Evolutionary conservation across 2,888 invertebrate species (phyloP).

Genomic region (Campaea margaritaria): DNA sequence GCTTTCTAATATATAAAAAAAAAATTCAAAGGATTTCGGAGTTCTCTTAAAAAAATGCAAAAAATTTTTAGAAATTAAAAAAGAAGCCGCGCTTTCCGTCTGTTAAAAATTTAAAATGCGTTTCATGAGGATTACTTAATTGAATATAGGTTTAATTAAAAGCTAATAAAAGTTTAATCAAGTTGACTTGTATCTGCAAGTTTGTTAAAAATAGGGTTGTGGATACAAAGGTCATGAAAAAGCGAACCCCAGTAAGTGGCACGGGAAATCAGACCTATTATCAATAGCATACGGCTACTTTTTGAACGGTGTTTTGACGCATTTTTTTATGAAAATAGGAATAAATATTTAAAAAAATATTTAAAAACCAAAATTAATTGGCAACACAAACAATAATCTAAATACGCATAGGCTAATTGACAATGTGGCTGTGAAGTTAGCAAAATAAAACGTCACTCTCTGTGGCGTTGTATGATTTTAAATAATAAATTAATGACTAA

Average conservation of each 20-base stretch:
- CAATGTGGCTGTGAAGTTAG: conserved; percentile 86
- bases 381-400: conserved; percentile 84
- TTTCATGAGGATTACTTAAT: not conserved
- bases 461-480: conserved; percentile 74
- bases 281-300: conserved; percentile 83
- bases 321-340: conserved; percentile 75
- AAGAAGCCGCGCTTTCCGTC: conserved; percentile 1
- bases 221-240: conserved; percentile 58
- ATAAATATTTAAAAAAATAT: conserved; percentile 55
- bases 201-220: conserved; percentile 62
- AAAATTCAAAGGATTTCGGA: not conserved
- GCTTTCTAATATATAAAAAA: conserved; percentile 28
- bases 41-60: no score
- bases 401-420: conserved; percentile 85
- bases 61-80: no score
- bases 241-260: conserved; percentile 74
- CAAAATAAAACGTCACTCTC: conserved; percentile 73
- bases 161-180: conserved; percentile 54
- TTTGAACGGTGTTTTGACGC: conserved; percentile 84
- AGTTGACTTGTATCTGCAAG: conserved; percentile 56
- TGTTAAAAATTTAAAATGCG: conserved; percentile 8
- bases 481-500: conserved; percentile 69
- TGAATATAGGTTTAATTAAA: conserved; percentile 12
- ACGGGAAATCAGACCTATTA: conserved; percentile 76
- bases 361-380: conserved; percentile 78